These are phyloP conservation scores for Tachina grossa DNA, from an alignment of 2,888 invertebrate genomes.

Conservation along the genomic window DNA sequence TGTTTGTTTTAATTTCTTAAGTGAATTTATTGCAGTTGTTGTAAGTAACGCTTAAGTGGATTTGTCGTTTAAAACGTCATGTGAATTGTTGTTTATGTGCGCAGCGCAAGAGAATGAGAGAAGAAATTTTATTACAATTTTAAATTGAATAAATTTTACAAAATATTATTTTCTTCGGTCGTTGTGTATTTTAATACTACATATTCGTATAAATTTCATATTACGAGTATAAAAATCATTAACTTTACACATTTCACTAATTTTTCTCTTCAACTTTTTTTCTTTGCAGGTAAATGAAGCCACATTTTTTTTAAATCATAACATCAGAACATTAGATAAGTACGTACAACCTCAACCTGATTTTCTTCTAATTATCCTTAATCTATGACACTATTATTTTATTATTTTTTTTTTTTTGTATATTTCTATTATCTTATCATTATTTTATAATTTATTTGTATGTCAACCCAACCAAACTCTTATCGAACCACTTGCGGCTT, in stretches of 20 bases:
- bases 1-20: constrained; percentile 37
- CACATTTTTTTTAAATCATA: background rate
- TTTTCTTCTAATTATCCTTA: background rate
- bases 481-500: background rate
- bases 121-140: background rate
- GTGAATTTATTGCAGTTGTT: constrained; percentile 66
- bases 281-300: constrained; percentile 53
- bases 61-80: constrained; percentile 73
- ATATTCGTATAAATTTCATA: background rate
- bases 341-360: constrained; percentile 47
- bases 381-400: constrained; percentile 18
- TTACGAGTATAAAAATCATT: constrained; percentile 31
- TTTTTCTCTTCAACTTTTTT: constrained; percentile 17
- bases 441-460: background rate
- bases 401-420: background rate
- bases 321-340: constrained; percentile 3
- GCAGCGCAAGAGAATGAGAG: background rate
- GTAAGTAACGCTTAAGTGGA: constrained; percentile 77
- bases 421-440: constrained; percentile 49
- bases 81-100: constrained; percentile 54
- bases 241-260: background rate
- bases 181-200: constrained; percentile 22
- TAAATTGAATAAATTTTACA: background rate
- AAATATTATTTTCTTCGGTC: constrained; percentile 22
- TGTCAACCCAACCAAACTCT: background rate